Evolutionary conservation across 53 echinoderm and acorn worm genomes (phyloP).

Genomic region (Mesocentrotus franciscanus): DNA sequence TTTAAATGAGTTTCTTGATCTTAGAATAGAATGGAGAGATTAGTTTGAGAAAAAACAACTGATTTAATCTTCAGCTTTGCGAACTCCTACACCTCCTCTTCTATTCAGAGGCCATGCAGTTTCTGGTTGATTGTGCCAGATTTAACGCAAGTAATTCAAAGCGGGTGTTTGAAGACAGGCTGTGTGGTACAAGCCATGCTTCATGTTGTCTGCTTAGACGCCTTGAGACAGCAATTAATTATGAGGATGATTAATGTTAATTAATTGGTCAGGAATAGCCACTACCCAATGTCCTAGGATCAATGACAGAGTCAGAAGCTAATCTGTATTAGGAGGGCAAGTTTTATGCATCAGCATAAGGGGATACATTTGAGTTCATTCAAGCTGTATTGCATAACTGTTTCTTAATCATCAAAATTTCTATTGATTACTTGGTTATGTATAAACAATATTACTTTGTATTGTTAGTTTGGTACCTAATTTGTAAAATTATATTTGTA

Average conservation of each 20-base stretch:
- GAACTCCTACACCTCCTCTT: background rate
- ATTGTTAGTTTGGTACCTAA: too few species aligned
- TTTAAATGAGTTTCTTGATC: background rate
- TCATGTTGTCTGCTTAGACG: background rate
- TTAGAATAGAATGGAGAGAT: background rate
- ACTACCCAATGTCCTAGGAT: background rate
- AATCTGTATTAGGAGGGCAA: background rate
- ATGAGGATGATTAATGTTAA: conserved; percentile 12
- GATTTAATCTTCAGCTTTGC: background rate
- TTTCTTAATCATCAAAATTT: too few species aligned
- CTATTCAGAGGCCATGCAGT: background rate
- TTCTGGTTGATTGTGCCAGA: background rate
- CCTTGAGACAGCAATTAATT: conserved; percentile 17
- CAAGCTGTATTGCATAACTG: background rate
- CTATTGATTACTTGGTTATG: background rate
- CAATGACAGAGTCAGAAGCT: background rate
- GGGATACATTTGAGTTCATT: background rate
- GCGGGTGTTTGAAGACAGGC: background rate
- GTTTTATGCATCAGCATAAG: background rate
- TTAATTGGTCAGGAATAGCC: conserved; percentile 20
- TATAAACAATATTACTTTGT: background rate
- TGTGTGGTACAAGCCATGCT: background rate
- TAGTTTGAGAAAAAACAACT: background rate
- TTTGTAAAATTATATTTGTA: too few species aligned
- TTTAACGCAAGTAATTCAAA: background rate